Evolutionary conservation across 2,888 invertebrate genomes (phyloP), one percentile per base, ranked within the genome.

Genomic region (Encarsia formosa): DNA sequence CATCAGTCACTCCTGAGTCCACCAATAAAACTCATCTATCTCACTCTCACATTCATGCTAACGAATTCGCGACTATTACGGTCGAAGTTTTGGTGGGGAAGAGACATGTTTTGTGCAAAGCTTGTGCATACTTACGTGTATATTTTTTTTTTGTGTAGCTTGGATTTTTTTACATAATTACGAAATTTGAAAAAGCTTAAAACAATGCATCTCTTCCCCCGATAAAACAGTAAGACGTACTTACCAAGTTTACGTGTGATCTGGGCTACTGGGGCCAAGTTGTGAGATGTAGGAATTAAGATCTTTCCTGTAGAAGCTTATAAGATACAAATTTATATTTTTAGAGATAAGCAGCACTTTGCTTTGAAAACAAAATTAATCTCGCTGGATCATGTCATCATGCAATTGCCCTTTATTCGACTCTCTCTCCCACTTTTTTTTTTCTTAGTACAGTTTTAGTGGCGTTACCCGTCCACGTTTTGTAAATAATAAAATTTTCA

Each of bases 201-300:
- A 26, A 26, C 11, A 26, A 8, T 8, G 26, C 26, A 19, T 19
- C 37, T 37, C 19, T 37, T 37, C 39, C 39, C 24, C 24, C 13
- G n/a, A 20, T 40, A 15, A 23, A 24, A 40, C 16, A 19, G 23
- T 2, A 13, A 13, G n/a, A 8, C 16, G n/a, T 63, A 91, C 93
- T 94, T 83, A 94, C 93, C 93, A 75, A 94, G 86, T 75, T 87
- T 87, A 70, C 86, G 85, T 75, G 90, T 87, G 80, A 93, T 85
- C 81, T 91, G 88, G 79, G 91, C 87, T 80, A 91, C 85, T 79
- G 90, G 90, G 78, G 84, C 83, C 79, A 86, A 86, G 85, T 87
- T 87, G 82, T 84, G 85, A 81, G 85, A 77, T 73, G 82, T 79
- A 79, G 81, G 81, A 77, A 84, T 84, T 77, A 85, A 84, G 82